Conservation (phyloP, 2,888 invertebrate genomes). For the Acleris sparsana region DNA sequence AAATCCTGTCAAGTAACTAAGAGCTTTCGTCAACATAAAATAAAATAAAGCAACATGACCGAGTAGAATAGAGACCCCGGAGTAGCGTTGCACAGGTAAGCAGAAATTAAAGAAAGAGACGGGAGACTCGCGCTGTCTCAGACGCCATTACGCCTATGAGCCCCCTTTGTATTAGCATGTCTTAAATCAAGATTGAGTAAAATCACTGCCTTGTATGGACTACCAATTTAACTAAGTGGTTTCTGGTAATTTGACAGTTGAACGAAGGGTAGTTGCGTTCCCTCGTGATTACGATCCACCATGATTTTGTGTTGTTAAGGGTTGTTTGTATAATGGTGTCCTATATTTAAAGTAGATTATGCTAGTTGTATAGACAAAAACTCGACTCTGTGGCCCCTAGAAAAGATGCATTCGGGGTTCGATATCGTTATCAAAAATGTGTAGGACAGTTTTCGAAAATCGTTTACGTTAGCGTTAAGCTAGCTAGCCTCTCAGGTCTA, state of each 20-base stretch:
- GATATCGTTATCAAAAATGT: too few relatives aligned
- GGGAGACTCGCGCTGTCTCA: background rate
- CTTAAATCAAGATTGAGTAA: slow-evolving; percentile 25
- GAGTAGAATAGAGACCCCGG: too few relatives aligned
- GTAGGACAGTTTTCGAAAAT: too few relatives aligned
- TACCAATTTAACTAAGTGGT: slow-evolving; percentile 36
- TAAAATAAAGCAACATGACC: too few relatives aligned
- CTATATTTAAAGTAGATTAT: background rate
- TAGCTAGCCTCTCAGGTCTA: too few relatives aligned
- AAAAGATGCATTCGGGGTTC: too few relatives aligned
- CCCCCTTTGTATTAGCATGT: slow-evolving; percentile 13
- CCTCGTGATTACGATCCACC: slow-evolving; percentile 20
- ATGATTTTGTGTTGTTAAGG: slow-evolving; percentile 17
- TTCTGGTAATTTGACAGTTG: slow-evolving; percentile 33
- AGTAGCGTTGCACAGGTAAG: too few relatives aligned
- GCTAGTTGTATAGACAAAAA: background rate
- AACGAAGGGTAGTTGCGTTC: slow-evolving; percentile 27
- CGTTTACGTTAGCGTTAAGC: too few relatives aligned
- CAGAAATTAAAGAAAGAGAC: background rate
- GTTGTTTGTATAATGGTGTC: slow-evolving; percentile 9
- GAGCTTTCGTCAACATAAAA: too few relatives aligned
- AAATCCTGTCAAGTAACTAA: too few relatives aligned
- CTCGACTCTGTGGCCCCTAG: background rate
- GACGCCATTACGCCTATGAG: background rate
- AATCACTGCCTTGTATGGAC: slow-evolving; percentile 23